Percentiles rank a stretch among this genome's conserved stretches.
Conservation (phyloP, 2,888 invertebrate species). For the Schrankia costaestrigalis region DNA sequence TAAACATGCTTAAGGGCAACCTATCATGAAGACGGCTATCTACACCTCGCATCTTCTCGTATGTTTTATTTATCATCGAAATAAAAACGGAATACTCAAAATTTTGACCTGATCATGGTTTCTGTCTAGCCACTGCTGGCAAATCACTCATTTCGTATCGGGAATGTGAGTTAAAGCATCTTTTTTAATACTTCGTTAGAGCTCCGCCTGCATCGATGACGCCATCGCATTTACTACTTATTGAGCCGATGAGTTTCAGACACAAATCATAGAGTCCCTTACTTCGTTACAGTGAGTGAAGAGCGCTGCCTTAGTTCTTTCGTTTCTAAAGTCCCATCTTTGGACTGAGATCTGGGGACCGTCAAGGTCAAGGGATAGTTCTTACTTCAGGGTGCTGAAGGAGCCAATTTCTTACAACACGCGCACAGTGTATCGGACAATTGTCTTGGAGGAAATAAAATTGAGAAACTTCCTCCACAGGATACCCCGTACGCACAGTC, state of each 20-base stretch:
- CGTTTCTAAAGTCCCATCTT: conserved; percentile 1
- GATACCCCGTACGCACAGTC: conserved; percentile 14
- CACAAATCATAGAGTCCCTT: neutral
- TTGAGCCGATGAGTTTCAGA: neutral
- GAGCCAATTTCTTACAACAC: neutral
- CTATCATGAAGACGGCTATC: conserved; percentile 1
- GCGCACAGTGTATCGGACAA: no score
- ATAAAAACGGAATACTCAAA: conserved; percentile 16
- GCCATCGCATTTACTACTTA: neutral
- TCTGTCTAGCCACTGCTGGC: no score
- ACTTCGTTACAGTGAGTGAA: neutral
- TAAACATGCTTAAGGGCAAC: conserved; percentile 11
- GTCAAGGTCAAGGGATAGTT: neutral
- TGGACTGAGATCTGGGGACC: conserved; percentile 5
- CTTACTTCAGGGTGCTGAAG: neutral
- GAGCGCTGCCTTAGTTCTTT: neutral
- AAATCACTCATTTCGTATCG: no score
- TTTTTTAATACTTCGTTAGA: neutral
- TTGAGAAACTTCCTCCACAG: conserved; percentile 7
- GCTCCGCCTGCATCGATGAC: neutral
- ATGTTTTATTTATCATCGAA: conserved; percentile 5
- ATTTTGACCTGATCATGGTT: no score
- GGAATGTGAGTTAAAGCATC: no score
- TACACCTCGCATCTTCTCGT: conserved; percentile 1
- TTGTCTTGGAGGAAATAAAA: conserved; percentile 15